These are phyloP conservation scores for Cataglyphis rosenhaueri DNA, from an alignment of 2,888 invertebrate genomes.

Conservation along the genomic window DNA sequence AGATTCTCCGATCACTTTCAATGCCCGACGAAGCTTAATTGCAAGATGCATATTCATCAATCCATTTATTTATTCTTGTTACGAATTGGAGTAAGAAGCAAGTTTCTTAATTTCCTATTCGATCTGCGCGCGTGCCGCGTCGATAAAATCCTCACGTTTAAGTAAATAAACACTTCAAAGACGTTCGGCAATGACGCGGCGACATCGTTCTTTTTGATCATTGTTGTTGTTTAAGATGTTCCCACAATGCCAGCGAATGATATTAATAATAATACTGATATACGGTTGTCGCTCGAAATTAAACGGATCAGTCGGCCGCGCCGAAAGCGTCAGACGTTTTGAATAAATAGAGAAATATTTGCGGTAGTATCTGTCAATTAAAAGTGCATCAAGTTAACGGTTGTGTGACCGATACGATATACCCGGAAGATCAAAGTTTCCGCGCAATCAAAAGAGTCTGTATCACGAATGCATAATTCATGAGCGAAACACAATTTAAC, in stretches of 20 bases:
- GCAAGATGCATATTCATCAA: constrained; percentile 48
- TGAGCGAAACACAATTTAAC: constrained; percentile 78
- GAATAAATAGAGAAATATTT: constrained; percentile 5
- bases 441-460: constrained; percentile 64
- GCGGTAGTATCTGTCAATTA: constrained; percentile 55
- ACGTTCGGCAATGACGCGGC: neutral
- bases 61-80: constrained; percentile 33
- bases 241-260: neutral
- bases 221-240: neutral
- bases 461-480: constrained; percentile 75
- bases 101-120: constrained; percentile 3
- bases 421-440: constrained; percentile 67
- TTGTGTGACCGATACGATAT: constrained; percentile 60
- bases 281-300: neutral
- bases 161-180: constrained; percentile 20
- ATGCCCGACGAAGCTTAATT: constrained; percentile 33
- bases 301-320: neutral
- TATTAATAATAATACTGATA: neutral
- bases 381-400: constrained; percentile 66
- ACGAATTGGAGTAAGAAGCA: neutral
- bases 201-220: neutral
- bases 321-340: neutral
- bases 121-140: neutral
- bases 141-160: constrained; percentile 34
- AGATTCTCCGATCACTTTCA: neutral